A percentile compares a stretch with the other conserved stretches of the same genome.
These are phyloP conservation scores for Limnothrissa miodon DNA, from an alignment of 2,113 vertebrate species.

Conservation along the genomic window DNA sequence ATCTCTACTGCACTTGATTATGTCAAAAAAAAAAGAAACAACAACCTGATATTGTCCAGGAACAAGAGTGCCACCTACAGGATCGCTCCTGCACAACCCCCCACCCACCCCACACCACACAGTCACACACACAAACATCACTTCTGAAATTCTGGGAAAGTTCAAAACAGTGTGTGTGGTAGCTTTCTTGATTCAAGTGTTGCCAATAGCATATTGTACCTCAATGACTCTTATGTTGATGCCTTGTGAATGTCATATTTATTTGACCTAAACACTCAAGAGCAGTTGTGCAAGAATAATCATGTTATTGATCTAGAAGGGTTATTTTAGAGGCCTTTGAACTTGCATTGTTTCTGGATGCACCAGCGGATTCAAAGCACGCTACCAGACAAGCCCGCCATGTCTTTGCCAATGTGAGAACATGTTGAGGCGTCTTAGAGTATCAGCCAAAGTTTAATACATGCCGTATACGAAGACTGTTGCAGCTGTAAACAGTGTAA, in stretches of 20 bases:
- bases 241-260: background rate
- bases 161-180: background rate
- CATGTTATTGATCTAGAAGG: slow-evolving; percentile 10
- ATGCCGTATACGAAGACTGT: slow-evolving; percentile 31
- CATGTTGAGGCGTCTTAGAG: slow-evolving; percentile 36
- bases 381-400: slow-evolving; percentile 35
- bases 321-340: slow-evolving; percentile 16
- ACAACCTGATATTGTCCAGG: slow-evolving; percentile 42
- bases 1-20: background rate
- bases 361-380: slow-evolving; percentile 36
- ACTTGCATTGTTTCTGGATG: slow-evolving; percentile 3
- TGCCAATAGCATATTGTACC: slow-evolving; percentile 10
- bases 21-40: background rate
- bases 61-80: slow-evolving; percentile 64
- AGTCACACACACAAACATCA: slow-evolving; percentile 11
- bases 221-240: background rate
- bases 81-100: slow-evolving; percentile 21
- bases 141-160: background rate
- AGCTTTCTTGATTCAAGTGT: background rate
- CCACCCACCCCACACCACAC: background rate
- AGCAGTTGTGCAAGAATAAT: background rate
- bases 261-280: background rate
- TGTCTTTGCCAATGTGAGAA: slow-evolving; percentile 31
- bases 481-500: slow-evolving; percentile 41
- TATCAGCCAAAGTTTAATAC: slow-evolving; percentile 41